phyloP scores from a whole-genome alignment of 2,797 vertebrate species.

The Neosilurus mollespiculum region DNA sequence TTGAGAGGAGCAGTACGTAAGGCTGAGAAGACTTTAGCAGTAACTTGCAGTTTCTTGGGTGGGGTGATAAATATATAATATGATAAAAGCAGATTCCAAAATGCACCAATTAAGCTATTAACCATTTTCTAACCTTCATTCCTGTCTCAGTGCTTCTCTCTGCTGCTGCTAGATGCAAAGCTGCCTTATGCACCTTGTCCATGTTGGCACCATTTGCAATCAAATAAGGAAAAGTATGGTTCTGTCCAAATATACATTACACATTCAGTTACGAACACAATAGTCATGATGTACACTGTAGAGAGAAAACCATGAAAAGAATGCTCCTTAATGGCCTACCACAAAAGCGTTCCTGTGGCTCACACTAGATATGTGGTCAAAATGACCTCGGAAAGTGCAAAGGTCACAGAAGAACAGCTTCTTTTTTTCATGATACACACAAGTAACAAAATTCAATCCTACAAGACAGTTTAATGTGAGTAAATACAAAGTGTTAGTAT shows the following conservation, averaged over 20 bases:
- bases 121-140: conserved; percentile 34
- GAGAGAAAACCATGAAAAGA: not conserved
- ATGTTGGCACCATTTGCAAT: conserved; percentile 4
- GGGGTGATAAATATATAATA: too few relatives aligned
- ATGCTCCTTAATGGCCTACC: conserved; percentile 21
- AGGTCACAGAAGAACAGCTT: conserved; percentile 45
- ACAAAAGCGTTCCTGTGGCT: conserved; percentile 32
- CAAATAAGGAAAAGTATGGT: conserved; percentile 32
- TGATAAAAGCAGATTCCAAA: not conserved
- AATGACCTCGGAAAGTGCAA: conserved; percentile 37
- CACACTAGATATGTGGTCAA: conserved; percentile 29
- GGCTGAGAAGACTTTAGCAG: conserved; percentile 8
- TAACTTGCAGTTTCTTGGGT: conserved; percentile 29
- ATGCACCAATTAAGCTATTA: not conserved
- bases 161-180: conserved; percentile 20
- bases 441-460: conserved; percentile 43
- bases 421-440: conserved; percentile 33
- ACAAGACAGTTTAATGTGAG: conserved; percentile 6
- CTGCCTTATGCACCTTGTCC: conserved; percentile 19
- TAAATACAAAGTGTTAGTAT: not conserved
- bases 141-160: conserved; percentile 25
- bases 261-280: not conserved
- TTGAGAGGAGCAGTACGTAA: conserved; percentile 14
- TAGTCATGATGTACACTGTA: not conserved
- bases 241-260: conserved; percentile 20